Base-by-base conservation (phyloP, 1,140 invertebrate species). In the Agrilus planipennis region DNA sequence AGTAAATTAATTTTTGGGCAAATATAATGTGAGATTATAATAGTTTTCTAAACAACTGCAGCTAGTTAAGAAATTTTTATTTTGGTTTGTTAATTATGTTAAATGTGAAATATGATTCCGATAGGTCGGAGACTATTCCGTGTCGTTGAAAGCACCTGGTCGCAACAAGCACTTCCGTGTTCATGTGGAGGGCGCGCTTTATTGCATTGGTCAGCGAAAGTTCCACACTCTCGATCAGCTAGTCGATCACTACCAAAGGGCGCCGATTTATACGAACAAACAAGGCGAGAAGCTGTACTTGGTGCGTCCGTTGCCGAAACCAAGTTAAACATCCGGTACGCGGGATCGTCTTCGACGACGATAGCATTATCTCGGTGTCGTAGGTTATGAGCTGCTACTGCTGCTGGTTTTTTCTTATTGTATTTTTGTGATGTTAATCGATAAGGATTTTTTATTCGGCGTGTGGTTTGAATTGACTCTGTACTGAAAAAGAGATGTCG, bases 131-230 rank as follows among this genome's bases (percentile, higher is more conserved):
- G 94, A 99, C 68, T 97, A 87, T 67, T 98, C 94, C 23, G 93
- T 99, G 49, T 97, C 94, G 20, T 70, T 99, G 52, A 98, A 98
- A 71, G 95, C 94, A 30, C 85, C 89, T 34, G 88, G 87, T 21
- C 81, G 93, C 44, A 99, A 99, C 69, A 99, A 99, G 65, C 95
- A 99, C 68, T 99, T 99, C 70, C 81, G 94, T 58, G 92, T 99
- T 46, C 91, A 95, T 59, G 90, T 96, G 30, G 90, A 95, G 65
- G 86, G 88, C 47, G 80, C 77, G 19, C 75, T 90, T 39, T 96
- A 91, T 61, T 92, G 90, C 63, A 99, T 99, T 64, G 95, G 95
- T 28, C 92, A 96, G 69, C 81, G 95, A 55, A 92, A 89, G 68
- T 99, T 99, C 67, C 81, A 87, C 49, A 87, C 86, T 31, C 68